These are phyloP conservation scores for Bombus waltoni DNA, from an alignment of 1,140 invertebrate genomes.

Conservation along the genomic window DNA sequence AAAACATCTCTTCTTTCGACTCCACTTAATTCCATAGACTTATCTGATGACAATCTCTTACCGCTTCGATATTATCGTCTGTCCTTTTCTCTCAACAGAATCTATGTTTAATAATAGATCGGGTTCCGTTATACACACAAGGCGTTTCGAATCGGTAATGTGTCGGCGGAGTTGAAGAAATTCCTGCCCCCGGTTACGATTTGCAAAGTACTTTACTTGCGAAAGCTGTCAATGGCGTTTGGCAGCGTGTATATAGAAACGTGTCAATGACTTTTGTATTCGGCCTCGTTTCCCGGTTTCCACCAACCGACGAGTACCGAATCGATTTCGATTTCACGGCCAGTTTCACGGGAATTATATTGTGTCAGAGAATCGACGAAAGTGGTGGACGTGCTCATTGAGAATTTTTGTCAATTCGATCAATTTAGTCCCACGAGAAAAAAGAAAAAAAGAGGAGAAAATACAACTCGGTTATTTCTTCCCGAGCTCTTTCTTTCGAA, in stretches of 20 bases:
- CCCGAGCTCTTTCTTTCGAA: background rate
- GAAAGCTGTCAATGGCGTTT: conserved; percentile 36
- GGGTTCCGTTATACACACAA: no score
- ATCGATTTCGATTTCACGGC: conserved; percentile 68
- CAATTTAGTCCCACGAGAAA: background rate
- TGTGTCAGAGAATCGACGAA: conserved; percentile 37
- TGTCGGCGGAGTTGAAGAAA: conserved; percentile 19
- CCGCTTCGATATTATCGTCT: background rate
- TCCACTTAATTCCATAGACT: no score
- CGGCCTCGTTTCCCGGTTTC: conserved; percentile 57
- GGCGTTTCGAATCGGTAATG: conserved; percentile 13
- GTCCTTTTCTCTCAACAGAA: background rate
- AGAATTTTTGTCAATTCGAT: conserved; percentile 32
- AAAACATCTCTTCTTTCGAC: background rate
- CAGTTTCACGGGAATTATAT: conserved; percentile 66
- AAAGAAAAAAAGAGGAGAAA: no score
- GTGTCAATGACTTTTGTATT: conserved; percentile 65
- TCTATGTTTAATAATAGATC: background rate
- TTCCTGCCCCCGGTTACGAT: conserved; percentile 10
- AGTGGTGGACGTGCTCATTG: conserved; percentile 19
- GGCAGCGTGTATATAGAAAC: conserved; percentile 40
- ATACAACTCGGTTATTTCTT: background rate
- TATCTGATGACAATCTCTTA: background rate
- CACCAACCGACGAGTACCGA: conserved; percentile 41
- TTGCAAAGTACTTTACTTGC: conserved; percentile 37